Evolutionary conservation across 2,797 vertebrate genomes (phyloP).

Genomic region (Coregonus sp.): DNA sequence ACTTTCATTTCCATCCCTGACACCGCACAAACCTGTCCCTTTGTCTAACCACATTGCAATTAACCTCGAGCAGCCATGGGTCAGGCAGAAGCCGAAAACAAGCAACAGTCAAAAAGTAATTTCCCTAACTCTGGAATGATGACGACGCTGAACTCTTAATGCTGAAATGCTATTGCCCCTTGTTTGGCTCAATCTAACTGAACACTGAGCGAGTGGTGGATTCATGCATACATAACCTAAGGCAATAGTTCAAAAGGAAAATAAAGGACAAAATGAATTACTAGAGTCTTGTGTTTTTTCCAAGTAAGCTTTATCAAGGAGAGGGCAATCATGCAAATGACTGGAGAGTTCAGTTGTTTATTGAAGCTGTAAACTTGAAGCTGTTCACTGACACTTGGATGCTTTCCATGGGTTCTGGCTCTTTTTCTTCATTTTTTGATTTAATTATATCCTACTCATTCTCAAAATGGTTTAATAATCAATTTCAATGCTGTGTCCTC

Average conservation of each 20-base stretch:
- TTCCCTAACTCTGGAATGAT: conserved; percentile 57
- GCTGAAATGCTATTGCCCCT: conserved; percentile 37
- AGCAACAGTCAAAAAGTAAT: conserved; percentile 51
- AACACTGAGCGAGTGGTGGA: conserved; percentile 28
- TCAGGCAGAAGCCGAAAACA: conserved; percentile 47
- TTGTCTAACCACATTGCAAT: conserved; percentile 71
- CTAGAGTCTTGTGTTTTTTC: conserved; percentile 4
- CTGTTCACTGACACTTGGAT: conserved; percentile 20
- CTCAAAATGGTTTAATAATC: conserved; percentile 20
- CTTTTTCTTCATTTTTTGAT: neutral
- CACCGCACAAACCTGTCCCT: conserved; percentile 50
- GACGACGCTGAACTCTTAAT: conserved; percentile 58
- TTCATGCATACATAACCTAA: conserved; percentile 45
- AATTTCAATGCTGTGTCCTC: conserved; percentile 30
- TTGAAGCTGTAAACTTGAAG: conserved; percentile 22
- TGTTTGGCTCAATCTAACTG: conserved; percentile 46
- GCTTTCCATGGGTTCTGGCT: neutral
- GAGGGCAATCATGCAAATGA: conserved; percentile 11
- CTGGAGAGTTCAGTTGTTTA: conserved; percentile 8
- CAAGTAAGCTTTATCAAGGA: conserved; percentile 23
- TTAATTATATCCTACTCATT: conserved; percentile 5
- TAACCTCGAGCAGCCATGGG: conserved; percentile 67
- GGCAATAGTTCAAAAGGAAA: conserved; percentile 47
- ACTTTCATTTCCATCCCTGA: conserved; percentile 48
- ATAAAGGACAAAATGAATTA: conserved; percentile 40